Evolutionary conservation across 2,113 vertebrate genomes (phyloP).

Genomic region (Sardina pilchardus): DNA sequence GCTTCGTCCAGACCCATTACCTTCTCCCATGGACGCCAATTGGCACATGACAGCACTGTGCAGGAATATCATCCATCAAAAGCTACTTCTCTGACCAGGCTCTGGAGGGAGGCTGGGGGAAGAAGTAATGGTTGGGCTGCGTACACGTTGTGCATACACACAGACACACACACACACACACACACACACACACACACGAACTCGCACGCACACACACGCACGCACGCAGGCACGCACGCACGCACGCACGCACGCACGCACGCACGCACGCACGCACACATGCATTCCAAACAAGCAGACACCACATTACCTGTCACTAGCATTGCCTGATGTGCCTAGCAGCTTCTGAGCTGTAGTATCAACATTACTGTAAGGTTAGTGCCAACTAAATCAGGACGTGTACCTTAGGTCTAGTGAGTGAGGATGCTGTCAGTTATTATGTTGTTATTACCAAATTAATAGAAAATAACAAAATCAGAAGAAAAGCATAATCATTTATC

Average conservation of each 20-base stretch:
- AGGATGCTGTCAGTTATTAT: no score
- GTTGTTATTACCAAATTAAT: no score
- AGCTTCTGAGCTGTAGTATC: no score
- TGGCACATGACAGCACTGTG: conserved; percentile 41
- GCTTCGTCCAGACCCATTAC: conserved; percentile 39
- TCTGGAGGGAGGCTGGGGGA: conserved; percentile 8
- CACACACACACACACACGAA: conserved; percentile 8
- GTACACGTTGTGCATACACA: conserved; percentile 23
- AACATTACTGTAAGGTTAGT: no score
- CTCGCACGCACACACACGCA: background rate
- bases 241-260: background rate
- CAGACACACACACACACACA: background rate
- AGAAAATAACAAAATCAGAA: background rate
- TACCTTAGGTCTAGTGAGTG: no score
- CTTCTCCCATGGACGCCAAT: conserved; percentile 33
- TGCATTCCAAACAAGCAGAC: background rate
- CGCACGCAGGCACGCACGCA: conserved; percentile 1
- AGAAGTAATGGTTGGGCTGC: background rate
- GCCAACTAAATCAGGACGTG: no score
- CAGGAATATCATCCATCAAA: conserved; percentile 45
- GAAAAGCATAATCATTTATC: background rate
- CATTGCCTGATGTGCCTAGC: no score
- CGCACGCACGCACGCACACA: background rate
- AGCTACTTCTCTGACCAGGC: background rate
- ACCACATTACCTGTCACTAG: background rate